Conservation (phyloP, 1,140 invertebrate species). For the Wiebesia pumilae region DNA sequence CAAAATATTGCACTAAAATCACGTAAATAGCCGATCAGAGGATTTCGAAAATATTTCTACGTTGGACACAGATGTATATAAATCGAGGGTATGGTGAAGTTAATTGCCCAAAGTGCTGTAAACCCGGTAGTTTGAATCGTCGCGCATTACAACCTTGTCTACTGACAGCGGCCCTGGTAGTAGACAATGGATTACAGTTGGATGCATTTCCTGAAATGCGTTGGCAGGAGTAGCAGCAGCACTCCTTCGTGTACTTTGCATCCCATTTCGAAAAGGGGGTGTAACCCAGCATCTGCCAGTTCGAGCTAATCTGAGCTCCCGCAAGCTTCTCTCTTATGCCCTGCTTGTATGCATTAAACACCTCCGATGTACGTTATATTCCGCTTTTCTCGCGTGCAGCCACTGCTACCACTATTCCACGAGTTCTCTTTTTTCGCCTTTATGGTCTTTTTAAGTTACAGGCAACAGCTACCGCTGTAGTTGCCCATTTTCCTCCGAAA, state of each 20-base stretch:
- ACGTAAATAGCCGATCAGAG: background rate
- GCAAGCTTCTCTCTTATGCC: constrained; percentile 58
- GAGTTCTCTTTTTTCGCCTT: too few relatives aligned
- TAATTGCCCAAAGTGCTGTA: constrained; percentile 61
- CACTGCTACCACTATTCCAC: background rate
- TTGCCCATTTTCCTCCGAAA: background rate
- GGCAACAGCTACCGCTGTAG: too few relatives aligned
- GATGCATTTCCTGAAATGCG: constrained; percentile 59
- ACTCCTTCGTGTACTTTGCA: constrained; percentile 58
- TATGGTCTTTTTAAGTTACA: too few relatives aligned
- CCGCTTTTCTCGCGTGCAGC: background rate
- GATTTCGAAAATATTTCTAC: background rate
- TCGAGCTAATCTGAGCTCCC: constrained; percentile 59
- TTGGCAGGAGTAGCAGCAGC: constrained; percentile 40
- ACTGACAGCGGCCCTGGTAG: constrained; percentile 53
- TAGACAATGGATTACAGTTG: constrained; percentile 60
- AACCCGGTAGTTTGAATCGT: constrained; percentile 59
- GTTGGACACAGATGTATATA: constrained; percentile 31
- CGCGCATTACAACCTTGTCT: constrained; percentile 58
- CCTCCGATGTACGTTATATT: background rate
- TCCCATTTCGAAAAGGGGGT: constrained; percentile 56
- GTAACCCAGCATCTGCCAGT: constrained; percentile 53
- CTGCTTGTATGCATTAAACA: constrained; percentile 54
- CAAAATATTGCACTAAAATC: background rate
- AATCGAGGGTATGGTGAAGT: constrained; percentile 48